Evolutionary conservation across 2,797 vertebrate species (phyloP), one percentile per base, ranked within the genome.

Genomic region (Phrynocephalus vlangalii): DNA sequence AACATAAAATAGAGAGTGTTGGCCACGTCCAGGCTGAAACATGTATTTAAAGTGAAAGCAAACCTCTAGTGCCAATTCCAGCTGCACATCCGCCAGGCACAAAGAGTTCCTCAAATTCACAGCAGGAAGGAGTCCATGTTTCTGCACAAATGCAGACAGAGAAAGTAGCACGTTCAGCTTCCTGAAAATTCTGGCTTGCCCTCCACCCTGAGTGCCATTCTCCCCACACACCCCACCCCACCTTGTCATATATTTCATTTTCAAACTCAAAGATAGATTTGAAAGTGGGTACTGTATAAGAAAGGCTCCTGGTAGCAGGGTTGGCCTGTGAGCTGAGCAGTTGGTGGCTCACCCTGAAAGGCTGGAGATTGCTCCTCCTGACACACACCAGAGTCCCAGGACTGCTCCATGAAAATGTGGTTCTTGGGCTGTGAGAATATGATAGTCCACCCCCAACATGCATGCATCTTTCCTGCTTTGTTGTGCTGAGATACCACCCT

Each of bases 21-120:
- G 60, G 67, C 83, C 70, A 76, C 83, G 73, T 50, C 0, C 0
- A 33, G 44, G 1, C 30, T 92, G 22, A 0, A 0, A 0, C 2
- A 50, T 72, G 30, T 15, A 44, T 66, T 26, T 9, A 6, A 28
- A 80, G 30, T 63, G 18, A 16, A 79, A 79, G 28, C 52, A 30
- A 56, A 18, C 52, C 30, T 28, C n/a, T 9, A 30, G 9, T n/a
- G 44, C 13, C 20, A 6, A 26, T 22, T 33, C 11, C 18, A 30
- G 24, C 24, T 24, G 33, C 13, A 68, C 22, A 38, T 7, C 38
- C 28, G 33, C 33, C 50, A 79, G 48, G 71, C 20, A 56, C 22
- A 44, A 26, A 86, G 66, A 60, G 71, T 20, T 60, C 30, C 5
- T 86, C 52, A 44, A 44, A 75, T 79, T 68, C 28, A 50, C 28